Conservation (phyloP, 1,140 invertebrate species). For the Condylostylus longicornis region DNA sequence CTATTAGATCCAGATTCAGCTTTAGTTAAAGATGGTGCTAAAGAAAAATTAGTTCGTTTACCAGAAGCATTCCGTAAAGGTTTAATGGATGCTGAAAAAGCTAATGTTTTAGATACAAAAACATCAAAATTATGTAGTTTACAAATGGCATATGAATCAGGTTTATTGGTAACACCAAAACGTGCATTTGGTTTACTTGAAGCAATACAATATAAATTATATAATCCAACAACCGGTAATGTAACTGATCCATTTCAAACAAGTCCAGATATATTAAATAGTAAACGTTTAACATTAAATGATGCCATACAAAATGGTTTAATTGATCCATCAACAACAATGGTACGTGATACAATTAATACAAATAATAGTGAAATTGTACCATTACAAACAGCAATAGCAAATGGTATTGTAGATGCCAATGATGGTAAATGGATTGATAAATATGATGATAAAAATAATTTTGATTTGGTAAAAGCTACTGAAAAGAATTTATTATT, state of each 20-base stretch:
- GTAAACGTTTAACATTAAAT: constrained; percentile 52
- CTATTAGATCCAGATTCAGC: constrained; percentile 77
- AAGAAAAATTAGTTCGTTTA: constrained; percentile 65
- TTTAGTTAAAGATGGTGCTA: constrained; percentile 71
- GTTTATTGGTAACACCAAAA: constrained; percentile 58
- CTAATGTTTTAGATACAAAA: constrained; percentile 63
- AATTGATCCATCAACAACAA: constrained; percentile 69
- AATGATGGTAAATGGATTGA: constrained; percentile 51
- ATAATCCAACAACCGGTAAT: constrained; percentile 60
- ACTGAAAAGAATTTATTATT: constrained; percentile 71
- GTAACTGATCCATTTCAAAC: constrained; percentile 65
- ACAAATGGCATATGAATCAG: constrained; percentile 54
- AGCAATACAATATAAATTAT: constrained; percentile 65
- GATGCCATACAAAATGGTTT: constrained; percentile 63
- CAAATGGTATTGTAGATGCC: constrained; percentile 59
- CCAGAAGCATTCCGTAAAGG: constrained; percentile 74
- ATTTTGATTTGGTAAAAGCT: constrained; percentile 73
- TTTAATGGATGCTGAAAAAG: constrained; percentile 73
- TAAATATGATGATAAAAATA: constrained; percentile 44
- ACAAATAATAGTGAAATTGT: constrained; percentile 55
- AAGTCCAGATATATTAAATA: constrained; percentile 44
- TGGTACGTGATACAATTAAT: constrained; percentile 63
- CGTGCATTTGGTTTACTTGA: constrained; percentile 65
- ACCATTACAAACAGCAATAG: constrained; percentile 63
- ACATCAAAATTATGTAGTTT: constrained; percentile 66